A percentile compares a stretch with the other conserved stretches of the same genome.
Evolutionary conservation across 1,140 invertebrate genomes (phyloP).

Genomic region (Anagrus nilaparvatae): DNA sequence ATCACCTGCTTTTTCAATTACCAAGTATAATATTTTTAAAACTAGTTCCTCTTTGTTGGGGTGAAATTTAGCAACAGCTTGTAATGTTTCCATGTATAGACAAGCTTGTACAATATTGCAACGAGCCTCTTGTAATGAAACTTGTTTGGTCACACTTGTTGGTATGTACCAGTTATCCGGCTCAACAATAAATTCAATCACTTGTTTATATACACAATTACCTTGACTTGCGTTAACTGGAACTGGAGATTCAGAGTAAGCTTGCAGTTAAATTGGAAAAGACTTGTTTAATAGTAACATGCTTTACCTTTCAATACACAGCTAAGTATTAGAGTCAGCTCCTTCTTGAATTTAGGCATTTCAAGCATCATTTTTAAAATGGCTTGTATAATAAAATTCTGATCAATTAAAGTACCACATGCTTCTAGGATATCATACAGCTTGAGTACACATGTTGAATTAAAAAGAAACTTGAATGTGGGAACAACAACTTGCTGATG

Average conservation of each 20-base stretch:
- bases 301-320: constrained; percentile 40
- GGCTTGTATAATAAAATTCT: no score
- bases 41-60: no score
- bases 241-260: constrained; percentile 19
- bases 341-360: constrained; percentile 38
- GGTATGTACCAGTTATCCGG: constrained; percentile 49
- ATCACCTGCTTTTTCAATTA: constrained; percentile 55
- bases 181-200: constrained; percentile 46
- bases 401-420: no score
- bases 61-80: no score
- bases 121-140: constrained; percentile 41
- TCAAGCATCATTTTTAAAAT: constrained; percentile 46
- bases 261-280: constrained; percentile 21
- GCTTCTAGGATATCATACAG: no score
- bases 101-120: constrained; percentile 50
- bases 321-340: constrained; percentile 45
- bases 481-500: no score
- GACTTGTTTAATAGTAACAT: constrained; percentile 8
- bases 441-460: no score
- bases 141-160: constrained; percentile 32
- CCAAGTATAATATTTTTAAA: constrained; percentile 52
- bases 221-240: constrained; percentile 17
- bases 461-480: no score
- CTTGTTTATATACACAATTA: constrained; percentile 38
- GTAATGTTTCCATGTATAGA: constrained; percentile 51